Base-by-base conservation (phyloP, 2,113 vertebrate genomes). In the Prunella himalayana region DNA sequence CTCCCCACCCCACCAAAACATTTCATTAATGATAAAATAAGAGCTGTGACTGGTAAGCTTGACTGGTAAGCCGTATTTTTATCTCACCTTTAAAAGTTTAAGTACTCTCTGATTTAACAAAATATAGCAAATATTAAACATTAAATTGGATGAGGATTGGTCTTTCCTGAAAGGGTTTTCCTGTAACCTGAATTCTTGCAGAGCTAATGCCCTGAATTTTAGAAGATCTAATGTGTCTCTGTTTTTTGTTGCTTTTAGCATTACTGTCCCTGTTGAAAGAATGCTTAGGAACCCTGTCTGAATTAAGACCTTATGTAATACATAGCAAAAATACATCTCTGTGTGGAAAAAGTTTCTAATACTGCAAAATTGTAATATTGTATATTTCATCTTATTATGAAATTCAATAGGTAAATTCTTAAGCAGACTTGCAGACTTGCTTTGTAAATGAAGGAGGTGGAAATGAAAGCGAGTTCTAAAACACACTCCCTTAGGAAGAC, bases 21-120 rank as follows among this genome's bases (percentile, higher is more conserved):
- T 41, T 70, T 93, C 73, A 81, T 72, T 77, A 81, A 91, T 85
- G 28, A 85, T 92, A 86, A 86, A 97, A 65, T 49, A 81, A 92
- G 39, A 69, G 30, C 57, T 51, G 39, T 53, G 37, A 39, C 59
- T 39, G 37, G 35, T 35, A 35, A 59, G n/a, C 22, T 59, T 86
- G 59, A 54, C 28, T 68, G 13, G 11, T 72, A 90, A 84, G 42
- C 57, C 88, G 10, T 37, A 49, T 77, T 94, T 94, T 86, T 87
- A 66, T 73, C 51, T 91, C 59, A 51, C 45, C 42, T 87, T 73
- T 45, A 77, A 86, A 82, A 25, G 28, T 12, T 57, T 33, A 91
- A 77, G 13, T 80, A 76, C 24, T 85, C 39, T 68, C 33, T n/a
- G 37, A 72, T 76, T 82, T 77, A 83, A 60, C 57, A 79, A 69